phyloP scores from a whole-genome alignment of 2,797 vertebrate genomes.

The Gorsachius magnificus region DNA sequence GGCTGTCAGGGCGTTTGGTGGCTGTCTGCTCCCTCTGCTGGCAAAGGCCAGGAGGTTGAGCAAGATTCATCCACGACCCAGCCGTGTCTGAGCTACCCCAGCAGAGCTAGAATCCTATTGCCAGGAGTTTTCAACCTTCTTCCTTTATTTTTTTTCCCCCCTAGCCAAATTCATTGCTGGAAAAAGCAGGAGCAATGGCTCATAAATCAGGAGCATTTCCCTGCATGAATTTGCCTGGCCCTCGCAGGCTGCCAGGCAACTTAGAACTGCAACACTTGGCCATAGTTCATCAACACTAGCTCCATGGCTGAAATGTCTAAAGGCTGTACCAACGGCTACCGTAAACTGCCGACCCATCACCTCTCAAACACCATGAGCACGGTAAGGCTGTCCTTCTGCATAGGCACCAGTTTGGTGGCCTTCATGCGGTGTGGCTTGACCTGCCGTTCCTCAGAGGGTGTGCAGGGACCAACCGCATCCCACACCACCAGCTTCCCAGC shows the following conservation, averaged over 20 bases:
- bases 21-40: constrained; percentile 60
- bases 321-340: fast-evolving
- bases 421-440: constrained; percentile 6
- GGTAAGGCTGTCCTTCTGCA: constrained; percentile 84
- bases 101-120: background rate
- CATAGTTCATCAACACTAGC: fast-evolving
- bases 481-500: constrained; percentile 85
- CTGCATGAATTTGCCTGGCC: background rate
- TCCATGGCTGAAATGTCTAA: background rate
- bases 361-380: constrained; percentile 80
- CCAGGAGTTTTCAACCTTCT: background rate
- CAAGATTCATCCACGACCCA: background rate
- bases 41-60: background rate
- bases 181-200: background rate
- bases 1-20: background rate
- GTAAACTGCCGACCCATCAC: constrained; percentile 42
- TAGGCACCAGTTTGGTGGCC: constrained; percentile 75
- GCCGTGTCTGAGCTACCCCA: background rate
- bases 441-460: background rate
- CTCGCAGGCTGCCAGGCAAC: fast-evolving
- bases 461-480: constrained; percentile 52
- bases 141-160: too few relatives aligned
- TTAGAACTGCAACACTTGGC: background rate
- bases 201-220: background rate
- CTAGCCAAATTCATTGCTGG: background rate